Base-by-base conservation (phyloP, 2,888 invertebrate genomes). In the Protonemura montana region DNA sequence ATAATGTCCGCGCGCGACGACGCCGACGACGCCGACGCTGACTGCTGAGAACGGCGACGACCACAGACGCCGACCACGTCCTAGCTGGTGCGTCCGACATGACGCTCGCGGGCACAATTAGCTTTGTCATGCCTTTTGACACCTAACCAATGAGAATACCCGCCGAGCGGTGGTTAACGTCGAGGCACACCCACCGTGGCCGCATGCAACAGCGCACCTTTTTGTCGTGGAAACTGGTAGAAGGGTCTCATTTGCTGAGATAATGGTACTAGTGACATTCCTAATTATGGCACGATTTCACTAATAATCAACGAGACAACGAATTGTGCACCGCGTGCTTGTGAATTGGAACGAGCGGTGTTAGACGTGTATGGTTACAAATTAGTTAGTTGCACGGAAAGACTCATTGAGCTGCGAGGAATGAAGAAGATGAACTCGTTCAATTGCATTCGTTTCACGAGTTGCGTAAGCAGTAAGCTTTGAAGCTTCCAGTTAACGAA, bases 101-200 rank as follows among this genome's bases (percentile, higher is more conserved):
- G 13, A 5, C 16, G 28, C 78, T 81, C 28, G n/a, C n/a, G 81
- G 81, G 81, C 81, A 30, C 81, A 81, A 81, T 81, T 81, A 81
- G 28, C 28, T 30, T 3, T 81, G 81, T 81, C 81, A 81, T 30
- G 30, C 81, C 30, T 81, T 81, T 81, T 81, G 81, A 81, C 81
- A 81, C 81, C 28, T 29, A n/a, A 81, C 29, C 81, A 81, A 81
- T 81, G 81, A 29, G 81, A 81, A 81, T 29, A 6, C 28, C n/a
- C 1, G 30, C 1, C 81, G 28, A 81, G n/a, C n/a, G n/a, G n/a
- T n/a, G n/a, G n/a, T n/a, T 28, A 35, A 35, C 30, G 81, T 13
- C 81, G 81, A 30, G 0, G 59, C 59, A 10, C 59, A 59, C 16
- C 59, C 59, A 21, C 59, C 3, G 35, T 6, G 35, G 10, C 3